Evolutionary conservation across 2,888 invertebrate species (phyloP).

Genomic region (Idaea straminata): DNA sequence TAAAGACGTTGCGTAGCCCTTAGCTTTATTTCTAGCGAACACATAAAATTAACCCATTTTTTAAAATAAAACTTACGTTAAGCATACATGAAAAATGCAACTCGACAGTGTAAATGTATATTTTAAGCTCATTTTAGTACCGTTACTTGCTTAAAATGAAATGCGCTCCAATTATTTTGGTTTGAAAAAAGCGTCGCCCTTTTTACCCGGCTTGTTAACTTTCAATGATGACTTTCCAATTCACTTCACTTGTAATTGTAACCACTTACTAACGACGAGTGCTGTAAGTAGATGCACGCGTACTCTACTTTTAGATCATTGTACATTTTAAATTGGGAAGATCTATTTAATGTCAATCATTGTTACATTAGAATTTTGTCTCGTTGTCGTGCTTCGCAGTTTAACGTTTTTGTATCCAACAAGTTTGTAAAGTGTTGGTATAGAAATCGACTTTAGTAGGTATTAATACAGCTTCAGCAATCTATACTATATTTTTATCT

Average conservation of each 20-base stretch:
- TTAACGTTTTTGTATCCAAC: background rate
- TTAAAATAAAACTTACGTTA: background rate
- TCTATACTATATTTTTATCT: no score
- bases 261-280: background rate
- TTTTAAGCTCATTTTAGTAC: background rate
- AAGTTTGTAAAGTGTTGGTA: background rate
- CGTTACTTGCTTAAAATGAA: background rate
- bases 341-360: constrained; percentile 1
- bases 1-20: background rate
- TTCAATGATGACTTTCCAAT: background rate
- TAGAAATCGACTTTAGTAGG: background rate
- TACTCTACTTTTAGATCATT: background rate
- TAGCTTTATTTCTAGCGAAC: background rate
- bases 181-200: background rate
- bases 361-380: background rate
- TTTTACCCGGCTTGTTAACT: background rate
- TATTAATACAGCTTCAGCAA: background rate
- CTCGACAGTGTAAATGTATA: background rate
- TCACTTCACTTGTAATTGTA: background rate
- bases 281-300: background rate
- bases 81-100: background rate
- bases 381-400: background rate
- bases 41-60: background rate
- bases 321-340: background rate
- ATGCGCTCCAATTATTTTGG: background rate